phyloP scores from a whole-genome alignment of 2,888 invertebrate genomes.

The Arctia plantaginis region DNA sequence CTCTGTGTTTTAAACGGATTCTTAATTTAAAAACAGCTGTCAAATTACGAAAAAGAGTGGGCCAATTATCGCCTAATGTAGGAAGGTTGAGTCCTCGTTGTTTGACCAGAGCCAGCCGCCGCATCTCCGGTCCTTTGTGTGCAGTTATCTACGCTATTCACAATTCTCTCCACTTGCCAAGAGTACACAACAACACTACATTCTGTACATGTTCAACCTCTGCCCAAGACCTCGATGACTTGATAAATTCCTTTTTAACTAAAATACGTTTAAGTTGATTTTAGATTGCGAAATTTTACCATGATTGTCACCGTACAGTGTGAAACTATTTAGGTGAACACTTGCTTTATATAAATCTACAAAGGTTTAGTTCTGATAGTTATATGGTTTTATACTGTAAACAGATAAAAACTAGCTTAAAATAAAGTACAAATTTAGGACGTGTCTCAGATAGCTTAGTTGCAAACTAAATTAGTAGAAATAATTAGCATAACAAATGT shows the following conservation, averaged over 20 bases:
- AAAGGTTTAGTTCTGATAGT: background rate
- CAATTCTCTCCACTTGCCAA: slow-evolving; percentile 75
- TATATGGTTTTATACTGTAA: no score
- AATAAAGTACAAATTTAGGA: background rate
- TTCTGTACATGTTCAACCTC: slow-evolving; percentile 47
- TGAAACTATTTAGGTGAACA: background rate
- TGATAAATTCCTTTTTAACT: slow-evolving; percentile 23
- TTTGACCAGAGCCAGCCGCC: slow-evolving; percentile 60
- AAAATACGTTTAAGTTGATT: slow-evolving; percentile 8
- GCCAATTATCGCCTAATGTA: slow-evolving; percentile 57
- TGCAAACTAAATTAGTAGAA: background rate
- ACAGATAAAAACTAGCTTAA: no score
- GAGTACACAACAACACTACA: slow-evolving; percentile 52
- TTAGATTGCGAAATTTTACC: slow-evolving; percentile 14
- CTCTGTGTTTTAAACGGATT: background rate
- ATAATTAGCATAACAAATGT: background rate
- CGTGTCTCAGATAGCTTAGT: background rate
- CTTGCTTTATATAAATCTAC: background rate
- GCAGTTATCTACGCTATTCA: slow-evolving; percentile 83
- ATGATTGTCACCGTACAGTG: background rate
- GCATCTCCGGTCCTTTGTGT: slow-evolving; percentile 84
- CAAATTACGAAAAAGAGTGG: slow-evolving; percentile 27
- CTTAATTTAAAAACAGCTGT: slow-evolving; percentile 25
- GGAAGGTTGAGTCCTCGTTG: slow-evolving; percentile 70
- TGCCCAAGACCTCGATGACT: slow-evolving; percentile 54